Evolutionary conservation across 2,888 invertebrate species (phyloP).

Genomic region (Chrysolina haemoptera): DNA sequence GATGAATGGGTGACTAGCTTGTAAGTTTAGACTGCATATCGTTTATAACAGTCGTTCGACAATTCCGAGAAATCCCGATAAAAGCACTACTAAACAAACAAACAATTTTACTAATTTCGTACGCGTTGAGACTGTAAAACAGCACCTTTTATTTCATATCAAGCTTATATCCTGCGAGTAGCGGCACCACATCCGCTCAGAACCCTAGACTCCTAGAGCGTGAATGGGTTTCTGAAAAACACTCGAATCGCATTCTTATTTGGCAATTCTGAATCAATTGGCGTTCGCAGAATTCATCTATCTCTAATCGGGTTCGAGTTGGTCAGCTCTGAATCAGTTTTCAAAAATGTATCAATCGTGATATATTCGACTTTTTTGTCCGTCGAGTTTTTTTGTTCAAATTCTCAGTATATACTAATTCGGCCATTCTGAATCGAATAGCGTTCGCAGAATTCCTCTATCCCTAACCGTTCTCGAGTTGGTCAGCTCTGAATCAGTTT

Average conservation of each 20-base stretch:
- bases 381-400: too few relatives aligned
- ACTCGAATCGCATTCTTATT: conserved; percentile 15
- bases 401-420: too few relatives aligned
- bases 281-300: too few relatives aligned
- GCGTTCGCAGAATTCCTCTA: too few relatives aligned
- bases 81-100: conserved; percentile 5
- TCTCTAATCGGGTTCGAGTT: too few relatives aligned
- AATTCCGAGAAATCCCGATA: conserved; percentile 4
- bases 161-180: conserved; percentile 47
- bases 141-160: conserved; percentile 36
- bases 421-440: too few relatives aligned
- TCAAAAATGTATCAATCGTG: too few relatives aligned
- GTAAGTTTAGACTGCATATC: background rate
- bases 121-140: conserved; percentile 18
- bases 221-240: conserved; percentile 28
- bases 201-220: conserved; percentile 39
- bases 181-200: conserved; percentile 44
- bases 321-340: too few relatives aligned
- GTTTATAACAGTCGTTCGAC: conserved; percentile 3
- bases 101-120: conserved; percentile 27
- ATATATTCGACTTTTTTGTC: too few relatives aligned
- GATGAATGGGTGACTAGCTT: background rate
- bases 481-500: too few relatives aligned
- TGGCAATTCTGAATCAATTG: background rate
- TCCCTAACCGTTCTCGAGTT: too few relatives aligned